Evolutionary conservation across 2,888 invertebrate species (phyloP).

Genomic region (Podabrus alpinus): DNA sequence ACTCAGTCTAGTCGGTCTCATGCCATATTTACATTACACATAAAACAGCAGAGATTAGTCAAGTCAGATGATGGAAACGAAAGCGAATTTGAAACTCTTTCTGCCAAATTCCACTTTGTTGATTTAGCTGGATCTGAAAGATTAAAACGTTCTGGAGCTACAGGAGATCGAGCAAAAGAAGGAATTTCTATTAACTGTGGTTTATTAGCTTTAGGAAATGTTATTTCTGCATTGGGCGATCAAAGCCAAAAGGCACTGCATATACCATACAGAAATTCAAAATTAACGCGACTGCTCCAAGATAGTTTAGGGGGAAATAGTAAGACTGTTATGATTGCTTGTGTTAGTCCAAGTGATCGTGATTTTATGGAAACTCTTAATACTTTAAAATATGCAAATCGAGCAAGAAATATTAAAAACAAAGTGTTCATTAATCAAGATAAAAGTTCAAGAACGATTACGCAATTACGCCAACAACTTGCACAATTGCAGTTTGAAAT

Average conservation of each 20-base stretch:
- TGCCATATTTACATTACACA: constrained; percentile 92
- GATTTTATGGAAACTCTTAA: constrained; percentile 99
- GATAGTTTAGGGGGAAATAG: constrained; percentile 96
- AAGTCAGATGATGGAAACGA: constrained; percentile 62
- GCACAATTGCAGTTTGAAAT: constrained; percentile 88
- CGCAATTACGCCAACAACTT: constrained; percentile 84
- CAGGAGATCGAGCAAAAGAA: constrained; percentile 94
- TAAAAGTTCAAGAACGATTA: constrained; percentile 87
- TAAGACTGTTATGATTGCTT: constrained; percentile 98
- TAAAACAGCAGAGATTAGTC: constrained; percentile 83
- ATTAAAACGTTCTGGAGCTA: constrained; percentile 94
- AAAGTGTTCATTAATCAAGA: constrained; percentile 88
- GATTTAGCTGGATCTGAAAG: constrained; percentile 98
- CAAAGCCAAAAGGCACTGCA: constrained; percentile 84
- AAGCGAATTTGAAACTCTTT: constrained; percentile 87
- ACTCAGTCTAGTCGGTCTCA: constrained; percentile 95
- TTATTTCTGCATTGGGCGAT: constrained; percentile 96
- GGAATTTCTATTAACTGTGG: constrained; percentile 99
- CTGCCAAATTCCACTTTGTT: constrained; percentile 98
- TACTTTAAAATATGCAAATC: constrained; percentile 95
- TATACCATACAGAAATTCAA: constrained; percentile 97
- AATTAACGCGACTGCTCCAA: constrained; percentile 92
- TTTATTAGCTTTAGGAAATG: constrained; percentile 93
- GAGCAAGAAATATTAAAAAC: constrained; percentile 97
- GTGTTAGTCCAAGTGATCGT: constrained; percentile 94